Base-by-base conservation (phyloP, 2,113 vertebrate genomes). In the Ifrita kowaldi region DNA sequence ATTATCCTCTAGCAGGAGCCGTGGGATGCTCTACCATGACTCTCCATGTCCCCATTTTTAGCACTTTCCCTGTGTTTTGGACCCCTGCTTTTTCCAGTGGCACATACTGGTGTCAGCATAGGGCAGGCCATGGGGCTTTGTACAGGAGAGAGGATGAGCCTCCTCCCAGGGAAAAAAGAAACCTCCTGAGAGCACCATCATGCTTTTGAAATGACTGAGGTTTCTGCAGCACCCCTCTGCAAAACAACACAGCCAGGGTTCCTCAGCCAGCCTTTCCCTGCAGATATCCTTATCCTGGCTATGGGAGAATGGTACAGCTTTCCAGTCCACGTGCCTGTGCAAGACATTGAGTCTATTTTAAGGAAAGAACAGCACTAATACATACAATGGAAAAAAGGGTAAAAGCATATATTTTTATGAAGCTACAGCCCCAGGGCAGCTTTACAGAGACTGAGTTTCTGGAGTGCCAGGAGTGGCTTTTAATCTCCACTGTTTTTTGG, bases 321-420 rank as follows among this genome's bases (percentile, higher is more conserved):
- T 60, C 44, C 19, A 69, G 24, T 6, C 33, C 27, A 20, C 0
- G 0, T 0, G 0, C 7, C 37, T 47, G 23, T 80, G 63, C 9
- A 35, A 53, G 67, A 57, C 0, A 0, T 22, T 16, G 20, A 49
- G 30, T 37, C 30, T 65, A 20, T 69, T 88, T 76, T 62, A 76
- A 88, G n/a, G 23, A 74, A 74, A 77, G 50, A 83, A 42, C 1
- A 8, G 20, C 4, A 77, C 27, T 37, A 90, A 75, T 39, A 28
- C 65, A 33, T 28, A 73, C 65, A 67, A 50, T 46, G 5, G 11
- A 13, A 39, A 79, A 80, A 65, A 37, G 1, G 2, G 4, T 52
- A 69, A 83, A 83, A 76, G 16, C 33, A 33, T 18, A 10, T 5
- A 4, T 69, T 65, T 93, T 75, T 42, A 28, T 6, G 9, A 84